Evolutionary conservation across 2,888 invertebrate species (phyloP), one percentile per base, ranked within the genome.

Genomic region (Nebria salina): DNA sequence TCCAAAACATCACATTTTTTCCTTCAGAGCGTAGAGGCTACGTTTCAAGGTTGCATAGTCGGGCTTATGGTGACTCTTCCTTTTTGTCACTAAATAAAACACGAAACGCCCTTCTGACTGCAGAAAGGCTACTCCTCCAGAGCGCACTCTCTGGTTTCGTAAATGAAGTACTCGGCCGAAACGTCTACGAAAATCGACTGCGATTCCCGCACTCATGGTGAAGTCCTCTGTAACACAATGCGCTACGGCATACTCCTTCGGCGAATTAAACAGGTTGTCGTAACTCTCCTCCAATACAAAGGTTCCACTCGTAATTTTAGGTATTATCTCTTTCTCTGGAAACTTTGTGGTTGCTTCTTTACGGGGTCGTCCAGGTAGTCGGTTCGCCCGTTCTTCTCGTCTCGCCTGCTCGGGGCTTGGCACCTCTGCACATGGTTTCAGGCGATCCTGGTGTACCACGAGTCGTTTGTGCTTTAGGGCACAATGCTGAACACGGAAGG

Each of bases 81-180:
- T 85, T 84, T 92, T 92, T 0, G 92, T 92, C 4, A 92, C 88
- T 72, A 92, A 86, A 84, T 92, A 92, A 84, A 90, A 90, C 20
- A 90, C 88, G 82, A 83, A 89, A 15, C 90, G 87, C 2, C 86
- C 82, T n/a, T 86, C 84, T 65, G 87, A 87, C 72, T 87, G 83
- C 1, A 90, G 83, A 11, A 89, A 84, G 6, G 90, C 90, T 7
- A 90, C 87, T 5, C 87, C 88, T 20, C 90, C 86, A 15, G 83
- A 79, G 66, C 75, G 76, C 74, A 83, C 83, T 8, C 81, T 76
- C 64, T 86, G 86, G 13, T n/a, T 11, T 73, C 42, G 20, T 34
- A 73, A 42, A 2, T 26, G 26, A 20, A 25, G 13, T n/a, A 77
- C 54, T 15, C 72, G 42, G 3, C 72, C 72, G 70, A 72, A 77